phyloP scores from a whole-genome alignment of 1,140 invertebrate genomes.

The Brachystomella parvula region DNA sequence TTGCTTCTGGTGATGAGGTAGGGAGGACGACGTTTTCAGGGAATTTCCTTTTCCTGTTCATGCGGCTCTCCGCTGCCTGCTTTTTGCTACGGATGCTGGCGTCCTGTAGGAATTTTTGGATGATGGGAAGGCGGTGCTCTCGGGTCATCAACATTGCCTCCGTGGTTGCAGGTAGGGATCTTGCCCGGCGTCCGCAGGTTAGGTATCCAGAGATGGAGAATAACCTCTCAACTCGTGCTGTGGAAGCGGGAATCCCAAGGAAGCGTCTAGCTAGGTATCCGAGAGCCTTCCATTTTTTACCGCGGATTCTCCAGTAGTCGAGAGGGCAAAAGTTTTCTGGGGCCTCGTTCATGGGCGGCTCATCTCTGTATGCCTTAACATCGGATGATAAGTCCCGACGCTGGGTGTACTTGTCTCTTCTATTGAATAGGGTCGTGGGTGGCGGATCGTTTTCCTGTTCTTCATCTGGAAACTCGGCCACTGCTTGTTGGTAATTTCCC shows the following conservation, averaged over 20 bases:
- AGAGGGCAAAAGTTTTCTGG: slow-evolving; percentile 19
- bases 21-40: not conserved
- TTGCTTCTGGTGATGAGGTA: no score
- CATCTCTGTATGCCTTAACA: no score
- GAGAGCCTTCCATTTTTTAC: slow-evolving; percentile 16
- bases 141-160: not conserved
- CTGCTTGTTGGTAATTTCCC: no score
- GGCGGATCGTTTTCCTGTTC: no score
- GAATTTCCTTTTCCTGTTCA: not conserved
- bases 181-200: not conserved
- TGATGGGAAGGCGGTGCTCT: not conserved
- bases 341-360: no score
- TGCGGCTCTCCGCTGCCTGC: not conserved
- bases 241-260: slow-evolving; percentile 34
- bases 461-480: no score
- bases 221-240: slow-evolving; percentile 33
- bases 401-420: no score
- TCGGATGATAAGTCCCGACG: no score
- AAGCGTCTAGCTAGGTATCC: no score
- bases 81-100: no score
- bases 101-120: not conserved
- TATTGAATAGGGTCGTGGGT: no score
- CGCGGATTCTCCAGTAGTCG: slow-evolving; percentile 30
- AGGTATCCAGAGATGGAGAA: slow-evolving; percentile 37
- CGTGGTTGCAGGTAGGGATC: not conserved